Evolutionary conservation across 2,888 invertebrate species (phyloP).

Genomic region (Pachliopta kotzebuea): DNA sequence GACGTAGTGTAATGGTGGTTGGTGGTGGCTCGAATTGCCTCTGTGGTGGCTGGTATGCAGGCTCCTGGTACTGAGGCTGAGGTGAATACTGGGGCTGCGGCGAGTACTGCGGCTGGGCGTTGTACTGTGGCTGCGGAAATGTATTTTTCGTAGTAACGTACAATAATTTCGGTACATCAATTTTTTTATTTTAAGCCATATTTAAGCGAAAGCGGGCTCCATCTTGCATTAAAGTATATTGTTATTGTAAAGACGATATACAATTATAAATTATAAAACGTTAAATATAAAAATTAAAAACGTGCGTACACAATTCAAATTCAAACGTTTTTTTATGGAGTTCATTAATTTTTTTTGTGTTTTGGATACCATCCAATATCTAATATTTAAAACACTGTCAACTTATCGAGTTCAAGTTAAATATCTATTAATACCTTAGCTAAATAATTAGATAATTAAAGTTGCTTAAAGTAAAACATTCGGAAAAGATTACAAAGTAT

Average conservation of each 20-base stretch:
- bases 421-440: background rate
- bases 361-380: background rate
- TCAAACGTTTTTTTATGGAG: background rate
- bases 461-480: background rate
- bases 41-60: conserved; percentile 81
- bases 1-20: conserved; percentile 85
- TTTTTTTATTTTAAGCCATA: background rate
- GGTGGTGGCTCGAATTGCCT: conserved; percentile 82
- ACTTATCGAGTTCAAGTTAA: background rate
- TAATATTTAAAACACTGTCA: background rate
- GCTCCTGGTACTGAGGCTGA: conserved; percentile 53
- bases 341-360: background rate
- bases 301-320: background rate
- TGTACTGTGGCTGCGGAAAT: conserved; percentile 39
- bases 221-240: background rate
- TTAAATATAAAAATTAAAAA: background rate
- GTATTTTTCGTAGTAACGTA: background rate
- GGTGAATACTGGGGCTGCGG: conserved; percentile 45
- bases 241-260: background rate
- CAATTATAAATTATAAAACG: background rate
- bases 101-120: conserved; percentile 47
- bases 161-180: background rate
- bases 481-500: background rate
- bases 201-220: background rate
- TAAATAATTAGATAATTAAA: background rate